These are phyloP conservation scores for Colaptes auratus DNA, from an alignment of 2,113 vertebrate species.

Conservation along the genomic window DNA sequence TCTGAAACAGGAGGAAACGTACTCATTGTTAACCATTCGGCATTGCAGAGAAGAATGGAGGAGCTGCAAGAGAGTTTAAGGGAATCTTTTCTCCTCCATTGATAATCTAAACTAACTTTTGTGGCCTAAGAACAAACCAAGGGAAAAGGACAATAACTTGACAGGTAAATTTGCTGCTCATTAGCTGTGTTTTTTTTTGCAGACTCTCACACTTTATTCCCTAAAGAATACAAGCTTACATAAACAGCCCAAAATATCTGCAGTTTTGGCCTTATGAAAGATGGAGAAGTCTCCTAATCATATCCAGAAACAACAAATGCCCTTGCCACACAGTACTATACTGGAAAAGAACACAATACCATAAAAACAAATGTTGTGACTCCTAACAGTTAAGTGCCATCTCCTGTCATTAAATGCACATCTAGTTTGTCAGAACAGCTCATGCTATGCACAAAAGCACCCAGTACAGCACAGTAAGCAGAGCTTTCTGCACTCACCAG, in stretches of 20 bases:
- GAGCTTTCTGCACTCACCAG: not conserved
- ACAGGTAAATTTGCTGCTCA: not conserved
- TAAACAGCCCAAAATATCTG: slow-evolving; percentile 32
- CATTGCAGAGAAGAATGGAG: not conserved
- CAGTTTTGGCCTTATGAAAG: not conserved
- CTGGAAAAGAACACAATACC: not conserved
- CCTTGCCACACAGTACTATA: not conserved
- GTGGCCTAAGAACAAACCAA: slow-evolving; percentile 37
- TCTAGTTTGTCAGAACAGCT: not conserved
- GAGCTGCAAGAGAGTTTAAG: not conserved
- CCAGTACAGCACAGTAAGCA: not conserved
- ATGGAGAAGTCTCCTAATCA: not conserved
- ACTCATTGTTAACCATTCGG: not conserved
- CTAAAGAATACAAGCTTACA: not conserved
- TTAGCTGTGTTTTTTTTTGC: slow-evolving; percentile 23
- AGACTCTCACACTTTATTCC: not conserved
- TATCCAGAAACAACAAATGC: not conserved
- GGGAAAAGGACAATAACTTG: slow-evolving; percentile 7
- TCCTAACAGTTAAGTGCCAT: not conserved
- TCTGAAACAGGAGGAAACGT: not conserved
- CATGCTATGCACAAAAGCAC: not conserved
- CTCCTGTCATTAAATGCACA: not conserved
- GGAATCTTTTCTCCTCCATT: not conserved
- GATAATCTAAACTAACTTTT: not conserved
- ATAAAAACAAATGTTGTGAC: not conserved